phyloP scores from a whole-genome alignment of 2,888 invertebrate genomes.

The Lasioglossum morio region DNA sequence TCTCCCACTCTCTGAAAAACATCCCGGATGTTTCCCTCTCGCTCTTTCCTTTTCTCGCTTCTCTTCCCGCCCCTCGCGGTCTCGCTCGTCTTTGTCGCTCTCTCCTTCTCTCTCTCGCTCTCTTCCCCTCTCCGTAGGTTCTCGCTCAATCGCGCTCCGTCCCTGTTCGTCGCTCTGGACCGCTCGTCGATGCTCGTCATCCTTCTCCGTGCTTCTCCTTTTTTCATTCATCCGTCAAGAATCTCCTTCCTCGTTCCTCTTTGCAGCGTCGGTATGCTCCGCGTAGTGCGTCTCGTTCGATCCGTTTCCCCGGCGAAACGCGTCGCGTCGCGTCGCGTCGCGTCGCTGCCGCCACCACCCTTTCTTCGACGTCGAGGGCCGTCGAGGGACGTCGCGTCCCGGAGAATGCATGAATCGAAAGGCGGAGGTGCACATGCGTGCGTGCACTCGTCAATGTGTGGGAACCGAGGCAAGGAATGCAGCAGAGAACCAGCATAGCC shows the following conservation, averaged over 20 bases:
- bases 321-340: neutral
- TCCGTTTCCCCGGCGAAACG: neutral
- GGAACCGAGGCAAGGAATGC: slow-evolving; percentile 77
- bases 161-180: slow-evolving; percentile 36
- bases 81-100: slow-evolving; percentile 17
- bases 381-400: slow-evolving; percentile 42
- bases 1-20: slow-evolving; percentile 63
- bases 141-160: slow-evolving; percentile 21
- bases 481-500: slow-evolving; percentile 75
- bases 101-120: slow-evolving; percentile 35
- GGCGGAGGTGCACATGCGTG: slow-evolving; percentile 66
- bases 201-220: slow-evolving; percentile 51
- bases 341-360: slow-evolving; percentile 31
- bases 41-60: slow-evolving; percentile 41
- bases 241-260: slow-evolving; percentile 26
- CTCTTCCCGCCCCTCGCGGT: slow-evolving; percentile 44
- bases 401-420: slow-evolving; percentile 75
- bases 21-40: slow-evolving; percentile 51
- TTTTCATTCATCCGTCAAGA: slow-evolving; percentile 57
- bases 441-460: slow-evolving; percentile 70
- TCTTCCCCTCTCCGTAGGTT: slow-evolving; percentile 16
- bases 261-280: slow-evolving; percentile 9
- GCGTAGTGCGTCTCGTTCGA: slow-evolving; percentile 15
- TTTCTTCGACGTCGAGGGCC: slow-evolving; percentile 28
- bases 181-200: slow-evolving; percentile 28